phyloP scores from a whole-genome alignment of 2,113 vertebrate species.

The Zosterops hypoxanthus region DNA sequence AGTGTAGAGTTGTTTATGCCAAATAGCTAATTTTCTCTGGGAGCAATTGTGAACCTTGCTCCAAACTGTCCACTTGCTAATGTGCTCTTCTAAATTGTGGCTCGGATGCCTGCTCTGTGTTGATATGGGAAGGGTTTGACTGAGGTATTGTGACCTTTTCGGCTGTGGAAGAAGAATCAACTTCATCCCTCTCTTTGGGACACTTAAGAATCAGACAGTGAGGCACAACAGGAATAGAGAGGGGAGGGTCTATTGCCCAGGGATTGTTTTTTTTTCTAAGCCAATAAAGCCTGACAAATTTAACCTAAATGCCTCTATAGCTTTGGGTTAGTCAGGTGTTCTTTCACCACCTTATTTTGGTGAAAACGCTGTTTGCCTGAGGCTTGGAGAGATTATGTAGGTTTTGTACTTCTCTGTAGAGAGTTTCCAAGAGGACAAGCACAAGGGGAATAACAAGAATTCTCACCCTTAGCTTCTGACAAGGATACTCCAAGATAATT shows the following conservation, averaged over 20 bases:
- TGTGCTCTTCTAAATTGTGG: not conserved
- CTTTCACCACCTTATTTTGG: not conserved
- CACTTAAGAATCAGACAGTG: accelerated
- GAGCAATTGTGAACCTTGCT: not conserved
- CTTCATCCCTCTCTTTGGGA: not conserved
- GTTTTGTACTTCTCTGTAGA: not conserved
- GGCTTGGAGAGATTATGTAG: not conserved
- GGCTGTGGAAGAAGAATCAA: not conserved
- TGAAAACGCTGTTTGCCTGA: not conserved
- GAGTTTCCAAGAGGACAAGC: not conserved
- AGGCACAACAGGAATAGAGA: not conserved
- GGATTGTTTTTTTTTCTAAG: not conserved
- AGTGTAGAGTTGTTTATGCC: not conserved
- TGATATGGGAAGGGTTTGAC: not conserved
- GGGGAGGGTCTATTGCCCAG: not conserved
- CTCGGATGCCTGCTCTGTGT: not conserved
- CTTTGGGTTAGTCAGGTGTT: not conserved
- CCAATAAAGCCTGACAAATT: not conserved
- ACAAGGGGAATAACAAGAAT: not conserved
- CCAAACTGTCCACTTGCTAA: not conserved
- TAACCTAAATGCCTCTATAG: not conserved
- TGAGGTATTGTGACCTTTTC: not conserved
- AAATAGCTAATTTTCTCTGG: not conserved
- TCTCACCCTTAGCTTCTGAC: not conserved
- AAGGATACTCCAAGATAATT: not conserved